phyloP scores from a whole-genome alignment of 1,140 invertebrate species.

The Eumaeus atala region DNA sequence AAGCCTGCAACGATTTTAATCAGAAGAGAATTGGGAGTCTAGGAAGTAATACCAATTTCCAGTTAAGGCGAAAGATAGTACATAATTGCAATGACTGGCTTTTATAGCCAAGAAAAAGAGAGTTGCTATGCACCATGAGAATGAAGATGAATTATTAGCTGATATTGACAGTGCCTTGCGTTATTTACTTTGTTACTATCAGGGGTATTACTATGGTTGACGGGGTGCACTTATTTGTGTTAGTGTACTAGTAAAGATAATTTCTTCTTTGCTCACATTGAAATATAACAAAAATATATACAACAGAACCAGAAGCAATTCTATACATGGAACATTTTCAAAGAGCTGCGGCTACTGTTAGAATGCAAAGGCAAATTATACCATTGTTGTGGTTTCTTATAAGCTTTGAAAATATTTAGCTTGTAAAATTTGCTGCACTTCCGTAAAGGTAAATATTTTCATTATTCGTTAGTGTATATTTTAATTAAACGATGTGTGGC shows the following conservation, averaged over 20 bases:
- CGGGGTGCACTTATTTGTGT: not conserved
- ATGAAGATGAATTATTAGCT: too few species aligned
- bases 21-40: too few species aligned
- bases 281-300: not conserved
- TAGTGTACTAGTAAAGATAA: not conserved
- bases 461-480: not conserved
- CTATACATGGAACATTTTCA: not conserved
- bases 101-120: too few species aligned
- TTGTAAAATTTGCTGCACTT: not conserved
- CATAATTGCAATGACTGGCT: too few species aligned
- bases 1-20: too few species aligned
- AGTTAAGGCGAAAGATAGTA: too few species aligned
- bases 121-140: too few species aligned
- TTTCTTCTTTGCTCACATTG: not conserved
- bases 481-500: not conserved
- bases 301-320: not conserved
- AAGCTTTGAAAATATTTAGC: conserved; percentile 1
- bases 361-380: conserved; percentile 1
- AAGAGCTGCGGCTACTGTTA: not conserved
- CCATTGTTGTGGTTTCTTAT: not conserved
- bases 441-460: not conserved
- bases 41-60: too few species aligned
- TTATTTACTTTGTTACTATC: not conserved
- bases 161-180: too few species aligned
- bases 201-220: not conserved